These are phyloP conservation scores for Schizopygopsis malacanthus DNA, from an alignment of 2,797 vertebrate genomes.

Conservation along the genomic window DNA sequence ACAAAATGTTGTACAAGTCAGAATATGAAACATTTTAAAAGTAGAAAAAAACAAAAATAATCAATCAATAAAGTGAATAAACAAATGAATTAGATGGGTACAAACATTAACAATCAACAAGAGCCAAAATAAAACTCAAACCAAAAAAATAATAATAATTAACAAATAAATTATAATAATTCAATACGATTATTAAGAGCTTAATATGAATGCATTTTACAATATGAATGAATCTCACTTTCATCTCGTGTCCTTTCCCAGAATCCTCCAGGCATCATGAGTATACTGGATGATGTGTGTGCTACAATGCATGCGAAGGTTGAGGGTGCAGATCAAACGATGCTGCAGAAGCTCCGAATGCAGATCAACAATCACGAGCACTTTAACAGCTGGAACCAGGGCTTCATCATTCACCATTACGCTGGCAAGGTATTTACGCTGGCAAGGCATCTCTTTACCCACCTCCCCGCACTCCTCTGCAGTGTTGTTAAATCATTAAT, in stretches of 20 bases:
- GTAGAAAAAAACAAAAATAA: no score
- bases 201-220: neutral
- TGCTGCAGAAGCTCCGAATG: conserved; percentile 96
- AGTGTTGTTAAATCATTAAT: conserved; percentile 32
- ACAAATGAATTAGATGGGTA: neutral
- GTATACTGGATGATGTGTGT: conserved; percentile 96
- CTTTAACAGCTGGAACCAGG: conserved; percentile 99
- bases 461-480: neutral
- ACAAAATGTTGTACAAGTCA: neutral
- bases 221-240: neutral
- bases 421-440: conserved; percentile 91
- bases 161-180: neutral
- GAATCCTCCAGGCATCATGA: conserved; percentile 97
- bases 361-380: conserved; percentile 95
- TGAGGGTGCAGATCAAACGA: conserved; percentile 95
- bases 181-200: neutral
- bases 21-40: neutral
- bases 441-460: conserved; percentile 2
- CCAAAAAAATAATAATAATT: neutral
- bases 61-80: no score
- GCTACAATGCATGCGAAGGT: conserved; percentile 98
- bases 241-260: conserved; percentile 60
- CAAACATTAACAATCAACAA: neutral
- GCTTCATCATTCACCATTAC: conserved; percentile 98
- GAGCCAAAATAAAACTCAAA: neutral